These are phyloP conservation scores for Spea hammondii DNA, from an alignment of 2,797 vertebrate species.

Conservation along the genomic window DNA sequence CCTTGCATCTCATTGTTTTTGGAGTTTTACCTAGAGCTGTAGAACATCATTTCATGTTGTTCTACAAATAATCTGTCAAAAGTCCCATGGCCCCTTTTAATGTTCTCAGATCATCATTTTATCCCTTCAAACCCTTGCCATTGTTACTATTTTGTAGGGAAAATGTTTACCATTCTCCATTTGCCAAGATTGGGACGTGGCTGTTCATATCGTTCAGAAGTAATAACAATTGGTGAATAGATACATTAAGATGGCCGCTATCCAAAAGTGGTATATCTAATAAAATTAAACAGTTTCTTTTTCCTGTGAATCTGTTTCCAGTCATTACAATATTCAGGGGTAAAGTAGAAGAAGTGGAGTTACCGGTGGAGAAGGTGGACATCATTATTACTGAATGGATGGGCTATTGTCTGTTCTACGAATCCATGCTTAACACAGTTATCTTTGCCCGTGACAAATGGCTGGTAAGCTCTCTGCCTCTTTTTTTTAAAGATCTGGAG, in stretches of 20 bases:
- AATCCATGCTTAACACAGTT: conserved; percentile 97
- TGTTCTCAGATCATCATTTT: too few relatives aligned
- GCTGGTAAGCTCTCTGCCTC: conserved; percentile 79
- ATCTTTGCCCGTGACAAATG: conserved; percentile 98
- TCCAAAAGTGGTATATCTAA: not conserved
- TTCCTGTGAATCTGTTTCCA: conserved; percentile 67
- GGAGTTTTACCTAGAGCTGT: too few relatives aligned
- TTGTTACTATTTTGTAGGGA: too few relatives aligned
- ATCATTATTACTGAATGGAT: conserved; percentile 99
- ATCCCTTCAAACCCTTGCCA: too few relatives aligned
- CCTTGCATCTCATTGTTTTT: too few relatives aligned
- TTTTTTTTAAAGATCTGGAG: conserved; percentile 27
- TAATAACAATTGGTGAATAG: too few relatives aligned
- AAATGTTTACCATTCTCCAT: too few relatives aligned
- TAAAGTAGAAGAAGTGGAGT: conserved; percentile 95
- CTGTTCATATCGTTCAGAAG: too few relatives aligned
- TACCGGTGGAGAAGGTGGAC: conserved; percentile 92
- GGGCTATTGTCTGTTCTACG: conserved; percentile 97
- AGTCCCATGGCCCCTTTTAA: too few relatives aligned
- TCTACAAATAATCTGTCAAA: too few relatives aligned
- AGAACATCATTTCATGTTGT: too few relatives aligned
- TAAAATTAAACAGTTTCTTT: conserved; percentile 27
- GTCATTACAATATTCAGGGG: conserved; percentile 97
- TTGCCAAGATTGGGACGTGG: too few relatives aligned
- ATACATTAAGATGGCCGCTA: not conserved